Percentiles rank a stretch among this genome's conserved stretches.
Evolutionary conservation across 2,888 invertebrate genomes (phyloP).

Genomic region (Tineola bisselliella): DNA sequence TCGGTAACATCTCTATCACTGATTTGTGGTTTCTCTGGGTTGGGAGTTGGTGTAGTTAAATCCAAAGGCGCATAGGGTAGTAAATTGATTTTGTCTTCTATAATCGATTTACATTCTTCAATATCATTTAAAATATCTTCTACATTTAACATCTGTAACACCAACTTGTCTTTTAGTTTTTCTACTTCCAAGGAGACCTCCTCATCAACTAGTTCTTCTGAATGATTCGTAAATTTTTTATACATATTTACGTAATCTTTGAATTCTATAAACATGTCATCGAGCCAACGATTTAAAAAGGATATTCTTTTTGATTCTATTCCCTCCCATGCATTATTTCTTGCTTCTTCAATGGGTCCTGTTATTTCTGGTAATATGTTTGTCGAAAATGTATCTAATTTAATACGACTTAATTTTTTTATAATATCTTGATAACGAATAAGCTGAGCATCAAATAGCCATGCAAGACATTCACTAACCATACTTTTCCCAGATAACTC

Average conservation of each 20-base stretch:
- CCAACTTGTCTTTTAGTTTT: not conserved
- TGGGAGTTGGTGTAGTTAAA: slow-evolving; percentile 26
- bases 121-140: slow-evolving; percentile 39
- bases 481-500: slow-evolving; percentile 68
- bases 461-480: slow-evolving; percentile 63
- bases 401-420: slow-evolving; percentile 31
- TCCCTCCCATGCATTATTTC: slow-evolving; percentile 39
- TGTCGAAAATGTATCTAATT: slow-evolving; percentile 32
- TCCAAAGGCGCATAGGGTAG: slow-evolving; percentile 44
- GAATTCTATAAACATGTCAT: slow-evolving; percentile 23
- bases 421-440: slow-evolving; percentile 38
- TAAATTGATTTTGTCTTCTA: slow-evolving; percentile 26
- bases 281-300: slow-evolving; percentile 46
- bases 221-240: slow-evolving; percentile 20
- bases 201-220: slow-evolving; percentile 16
- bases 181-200: slow-evolving; percentile 14
- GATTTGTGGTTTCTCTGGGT: slow-evolving; percentile 44
- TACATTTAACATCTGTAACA: not conserved
- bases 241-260: slow-evolving; percentile 30
- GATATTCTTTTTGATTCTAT: slow-evolving; percentile 41
- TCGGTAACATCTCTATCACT: slow-evolving; percentile 55
- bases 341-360: slow-evolving; percentile 42
- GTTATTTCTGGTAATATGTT: slow-evolving; percentile 49
- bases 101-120: slow-evolving; percentile 28
- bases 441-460: slow-evolving; percentile 57